A percentile compares a stretch with the other conserved stretches of the same genome.
These are phyloP conservation scores for Mesodorylaimus sp. DNA, from an alignment of 2,888 invertebrate species.

Conservation along the genomic window DNA sequence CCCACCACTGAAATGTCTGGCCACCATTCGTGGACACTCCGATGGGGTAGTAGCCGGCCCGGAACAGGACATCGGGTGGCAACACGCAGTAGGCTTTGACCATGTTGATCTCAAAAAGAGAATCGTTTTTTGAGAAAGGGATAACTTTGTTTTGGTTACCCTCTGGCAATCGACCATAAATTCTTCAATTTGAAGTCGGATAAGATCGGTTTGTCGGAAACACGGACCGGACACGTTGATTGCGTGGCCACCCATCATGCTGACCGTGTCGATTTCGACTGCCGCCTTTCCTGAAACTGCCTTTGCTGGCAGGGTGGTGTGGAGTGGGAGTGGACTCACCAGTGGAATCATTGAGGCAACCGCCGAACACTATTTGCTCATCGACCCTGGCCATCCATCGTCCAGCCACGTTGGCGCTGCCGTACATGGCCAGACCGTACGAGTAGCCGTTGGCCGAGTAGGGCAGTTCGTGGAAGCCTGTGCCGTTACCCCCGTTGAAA, in stretches of 20 bases:
- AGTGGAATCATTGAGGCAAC: conserved; percentile 42
- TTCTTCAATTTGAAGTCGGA: conserved; percentile 40
- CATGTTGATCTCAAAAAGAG: too few relatives aligned
- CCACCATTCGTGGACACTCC: too few relatives aligned
- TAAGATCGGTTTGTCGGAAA: conserved; percentile 52
- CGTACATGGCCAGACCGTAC: conserved; percentile 16
- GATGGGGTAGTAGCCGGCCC: too few relatives aligned
- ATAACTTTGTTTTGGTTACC: too few relatives aligned
- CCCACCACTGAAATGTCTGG: too few relatives aligned
- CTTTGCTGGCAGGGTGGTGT: too few relatives aligned
- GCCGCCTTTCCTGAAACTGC: conserved; percentile 6
- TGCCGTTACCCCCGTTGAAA: conserved; percentile 60
- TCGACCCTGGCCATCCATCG: conserved; percentile 81
- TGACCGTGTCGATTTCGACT: conserved; percentile 27
- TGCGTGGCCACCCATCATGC: conserved; percentile 86
- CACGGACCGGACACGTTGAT: conserved; percentile 92
- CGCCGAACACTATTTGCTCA: conserved; percentile 72
- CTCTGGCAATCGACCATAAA: conserved; percentile 5
- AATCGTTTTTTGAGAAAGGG: too few relatives aligned
- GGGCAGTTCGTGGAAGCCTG: conserved; percentile 30
- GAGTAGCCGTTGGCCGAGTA: conserved; percentile 20
- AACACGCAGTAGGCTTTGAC: conserved; percentile 18
- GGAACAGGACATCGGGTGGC: conserved; percentile 17
- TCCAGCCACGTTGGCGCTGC: conserved; percentile 37
- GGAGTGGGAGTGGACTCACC: conserved; percentile 12